Base-by-base conservation (phyloP, 2,113 vertebrate species). In the Xiphias gladius region DNA sequence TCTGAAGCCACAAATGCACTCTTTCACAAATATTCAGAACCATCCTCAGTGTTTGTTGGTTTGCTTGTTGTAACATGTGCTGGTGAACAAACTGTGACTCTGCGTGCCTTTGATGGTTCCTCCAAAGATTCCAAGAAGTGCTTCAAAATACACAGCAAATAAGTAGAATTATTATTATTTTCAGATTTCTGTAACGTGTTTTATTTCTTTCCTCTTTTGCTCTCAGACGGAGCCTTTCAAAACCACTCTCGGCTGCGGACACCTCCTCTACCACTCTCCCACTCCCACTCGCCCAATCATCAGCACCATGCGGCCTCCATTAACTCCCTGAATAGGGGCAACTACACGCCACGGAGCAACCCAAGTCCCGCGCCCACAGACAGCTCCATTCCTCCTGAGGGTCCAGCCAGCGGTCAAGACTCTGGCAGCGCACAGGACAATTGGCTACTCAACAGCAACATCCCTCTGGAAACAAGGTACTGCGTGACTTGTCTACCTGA, bases 371-470 rank as follows among this genome's bases (percentile, higher is more conserved):
- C 97, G 2, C 98, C 97, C 73, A 99, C 98, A 0, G 98, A 99
- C 92, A 96, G 97, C 92, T 99, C 98, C 1, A 94, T 94, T 35
- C 97, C 97, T 1, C 97, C 97, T 22, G 98, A 99, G 77, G 96
- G 97, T 26, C 96, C 96, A 0, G 92, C 93, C 61, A 90, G 96
- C 9, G 92, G 94, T 16, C 97, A 95, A 83, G 97, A 99, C 80
- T 95, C 96, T 2, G 90, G 95, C 35, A 96, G 97, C 55, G 92
- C 95, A 71, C 98, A 97, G 93, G 98, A 99, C 96, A 99, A 98
- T 96, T 99, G 98, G 98, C 95, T 99, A 12, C 97, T 99, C 89
- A 99, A 99, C 96, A 99, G 98, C 90, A 99, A 99, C 96, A 99
- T 99, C 88, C 98, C 98, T 0, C 95, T 99, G 93, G 98, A 99